Conservation (phyloP, 64 coral and sea anemone genomes). For the Dendronephthya gigantea region DNA sequence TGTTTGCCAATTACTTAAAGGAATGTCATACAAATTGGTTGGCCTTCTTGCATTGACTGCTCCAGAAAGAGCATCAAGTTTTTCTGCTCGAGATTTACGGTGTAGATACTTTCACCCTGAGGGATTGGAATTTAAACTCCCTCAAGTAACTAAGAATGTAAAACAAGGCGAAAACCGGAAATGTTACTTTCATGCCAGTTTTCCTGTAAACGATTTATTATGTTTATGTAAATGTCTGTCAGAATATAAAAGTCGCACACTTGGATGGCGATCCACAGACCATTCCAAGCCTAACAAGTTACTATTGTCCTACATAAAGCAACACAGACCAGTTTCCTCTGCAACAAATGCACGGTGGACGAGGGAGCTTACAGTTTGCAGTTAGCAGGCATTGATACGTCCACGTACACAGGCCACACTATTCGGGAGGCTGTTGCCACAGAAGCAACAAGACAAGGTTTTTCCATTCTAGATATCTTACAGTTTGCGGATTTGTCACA, state of each 20-base stretch:
- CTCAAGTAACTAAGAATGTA: neutral
- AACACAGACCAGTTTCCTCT: conserved; percentile 3
- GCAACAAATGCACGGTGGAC: neutral
- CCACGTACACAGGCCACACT: neutral
- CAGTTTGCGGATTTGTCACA: neutral
- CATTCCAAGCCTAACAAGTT: neutral
- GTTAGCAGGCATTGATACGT: neutral
- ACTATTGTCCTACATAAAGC: conserved; percentile 13
- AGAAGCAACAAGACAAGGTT: neutral
- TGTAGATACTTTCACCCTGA: neutral
- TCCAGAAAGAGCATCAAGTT: neutral
- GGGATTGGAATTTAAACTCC: neutral
- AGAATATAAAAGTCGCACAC: neutral
- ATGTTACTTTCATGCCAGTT: neutral
- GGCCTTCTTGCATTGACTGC: conserved; percentile 19
- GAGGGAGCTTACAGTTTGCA: neutral
- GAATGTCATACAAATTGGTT: conserved; percentile 13
- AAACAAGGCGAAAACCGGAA: neutral
- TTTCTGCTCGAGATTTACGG: neutral
- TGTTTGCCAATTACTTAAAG: neutral
- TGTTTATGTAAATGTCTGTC: neutral
- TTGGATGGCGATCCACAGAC: neutral
- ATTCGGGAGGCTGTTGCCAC: neutral
- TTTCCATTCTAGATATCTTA: neutral
- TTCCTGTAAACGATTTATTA: neutral